These are phyloP conservation scores for Rhynchophorus ferrugineus DNA, from an alignment of 1,140 invertebrate species.

Conservation along the genomic window DNA sequence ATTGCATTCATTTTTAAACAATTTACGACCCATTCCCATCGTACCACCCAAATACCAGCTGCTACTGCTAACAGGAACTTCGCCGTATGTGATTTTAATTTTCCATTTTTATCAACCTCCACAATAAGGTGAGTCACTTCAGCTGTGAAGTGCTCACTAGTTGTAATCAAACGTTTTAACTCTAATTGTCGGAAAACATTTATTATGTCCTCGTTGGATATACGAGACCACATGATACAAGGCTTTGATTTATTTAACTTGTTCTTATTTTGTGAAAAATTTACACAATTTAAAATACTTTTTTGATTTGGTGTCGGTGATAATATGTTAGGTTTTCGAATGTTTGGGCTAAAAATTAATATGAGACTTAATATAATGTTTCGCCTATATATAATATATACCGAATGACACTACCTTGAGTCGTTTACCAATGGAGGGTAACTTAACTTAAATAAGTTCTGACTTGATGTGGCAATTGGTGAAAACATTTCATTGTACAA, in stretches of 20 bases:
- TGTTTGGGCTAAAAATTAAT: no score
- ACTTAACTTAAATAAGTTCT: no score
- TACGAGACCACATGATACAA: slow-evolving; percentile 31
- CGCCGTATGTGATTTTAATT: slow-evolving; percentile 34
- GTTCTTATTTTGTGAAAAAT: slow-evolving; percentile 10
- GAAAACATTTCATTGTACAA: no score
- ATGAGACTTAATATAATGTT: no score
- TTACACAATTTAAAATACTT: slow-evolving; percentile 34
- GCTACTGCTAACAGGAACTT: slow-evolving; percentile 38
- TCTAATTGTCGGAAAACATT: slow-evolving; percentile 30
- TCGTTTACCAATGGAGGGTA: slow-evolving; percentile 1
- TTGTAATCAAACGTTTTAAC: slow-evolving; percentile 30
- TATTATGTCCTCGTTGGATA: slow-evolving; percentile 26
- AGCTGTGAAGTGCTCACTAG: slow-evolving; percentile 24
- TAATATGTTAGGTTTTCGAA: slow-evolving; percentile 14
- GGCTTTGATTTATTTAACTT: slow-evolving; percentile 19
- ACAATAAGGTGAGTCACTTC: slow-evolving; percentile 38
- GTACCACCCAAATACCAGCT: slow-evolving; percentile 37
- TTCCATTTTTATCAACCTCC: slow-evolving; percentile 27
- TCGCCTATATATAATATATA: no score
- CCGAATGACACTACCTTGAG: background rate
- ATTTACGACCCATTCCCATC: slow-evolving; percentile 35
- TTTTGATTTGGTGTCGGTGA: slow-evolving; percentile 31
- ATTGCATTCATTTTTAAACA: slow-evolving; percentile 31
- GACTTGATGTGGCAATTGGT: no score